These are phyloP conservation scores for Sitophilus oryzae DNA, from an alignment of 1,140 invertebrate species.

Conservation along the genomic window DNA sequence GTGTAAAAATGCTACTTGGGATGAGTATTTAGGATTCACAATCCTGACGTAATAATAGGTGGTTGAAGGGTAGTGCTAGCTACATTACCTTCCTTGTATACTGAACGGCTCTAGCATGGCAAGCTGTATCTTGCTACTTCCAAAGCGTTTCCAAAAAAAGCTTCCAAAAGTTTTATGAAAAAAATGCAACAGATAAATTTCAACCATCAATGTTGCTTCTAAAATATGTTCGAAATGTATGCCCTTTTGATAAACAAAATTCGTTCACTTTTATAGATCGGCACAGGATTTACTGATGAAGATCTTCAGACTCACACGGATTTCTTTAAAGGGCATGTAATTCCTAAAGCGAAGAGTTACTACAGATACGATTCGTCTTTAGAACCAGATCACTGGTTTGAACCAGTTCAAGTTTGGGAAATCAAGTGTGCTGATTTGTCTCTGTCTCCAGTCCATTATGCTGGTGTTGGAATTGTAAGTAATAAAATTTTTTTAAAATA, in stretches of 20 bases:
- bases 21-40: no score
- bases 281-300: slow-evolving; percentile 96
- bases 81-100: no score
- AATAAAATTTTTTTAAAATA: slow-evolving; percentile 13
- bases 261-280: slow-evolving; percentile 62
- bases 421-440: slow-evolving; percentile 98
- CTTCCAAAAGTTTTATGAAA: no score
- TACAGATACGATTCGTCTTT: slow-evolving; percentile 73
- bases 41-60: no score
- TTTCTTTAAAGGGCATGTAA: slow-evolving; percentile 71
- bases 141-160: no score
- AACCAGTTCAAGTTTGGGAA: slow-evolving; percentile 92
- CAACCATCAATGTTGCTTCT: no score
- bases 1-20: no score
- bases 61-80: no score
- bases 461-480: slow-evolving; percentile 78
- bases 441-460: slow-evolving; percentile 89
- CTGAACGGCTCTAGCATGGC: no score
- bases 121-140: no score
- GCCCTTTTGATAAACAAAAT: neutral
- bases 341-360: slow-evolving; percentile 74
- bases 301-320: slow-evolving; percentile 72
- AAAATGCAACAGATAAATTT: no score
- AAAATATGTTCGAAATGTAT: no score
- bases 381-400: slow-evolving; percentile 94